Conservation (phyloP, 2,113 vertebrate species). For the Lichenostomus cassidix region DNA sequence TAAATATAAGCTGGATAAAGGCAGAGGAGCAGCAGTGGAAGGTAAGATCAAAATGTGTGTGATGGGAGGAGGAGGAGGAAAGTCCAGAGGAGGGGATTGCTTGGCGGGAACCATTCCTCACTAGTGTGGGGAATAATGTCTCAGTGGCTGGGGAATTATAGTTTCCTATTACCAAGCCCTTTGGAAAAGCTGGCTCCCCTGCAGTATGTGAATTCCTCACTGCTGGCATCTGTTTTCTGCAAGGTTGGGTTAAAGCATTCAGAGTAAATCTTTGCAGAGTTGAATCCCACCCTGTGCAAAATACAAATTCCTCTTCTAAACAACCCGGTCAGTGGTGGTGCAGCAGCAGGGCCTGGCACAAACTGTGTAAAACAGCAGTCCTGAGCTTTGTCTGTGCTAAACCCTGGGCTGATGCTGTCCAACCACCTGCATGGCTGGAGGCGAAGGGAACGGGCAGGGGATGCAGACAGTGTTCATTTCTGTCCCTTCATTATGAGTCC, state of each 20-base stretch:
- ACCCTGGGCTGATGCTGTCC: rapidly evolving
- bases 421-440: rapidly evolving
- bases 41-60: neutral
- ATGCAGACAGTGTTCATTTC: neutral
- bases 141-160: neutral
- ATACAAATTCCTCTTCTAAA: neutral
- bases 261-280: neutral
- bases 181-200: neutral
- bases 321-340: neutral
- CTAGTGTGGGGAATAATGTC: neutral
- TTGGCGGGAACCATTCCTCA: neutral
- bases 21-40: neutral
- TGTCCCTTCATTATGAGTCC: neutral
- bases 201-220: neutral
- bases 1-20: neutral
- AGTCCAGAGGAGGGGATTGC: neutral
- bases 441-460: neutral
- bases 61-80: neutral
- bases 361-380: rapidly evolving
- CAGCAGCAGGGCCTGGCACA: neutral
- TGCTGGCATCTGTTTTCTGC: neutral
- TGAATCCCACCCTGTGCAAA: neutral
- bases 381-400: neutral
- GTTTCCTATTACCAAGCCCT: neutral
- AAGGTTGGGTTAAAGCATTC: rapidly evolving